Evolutionary conservation across 2,113 vertebrate species (phyloP), one percentile per base, ranked within the genome.

Genomic region (Podiceps cristatus): DNA sequence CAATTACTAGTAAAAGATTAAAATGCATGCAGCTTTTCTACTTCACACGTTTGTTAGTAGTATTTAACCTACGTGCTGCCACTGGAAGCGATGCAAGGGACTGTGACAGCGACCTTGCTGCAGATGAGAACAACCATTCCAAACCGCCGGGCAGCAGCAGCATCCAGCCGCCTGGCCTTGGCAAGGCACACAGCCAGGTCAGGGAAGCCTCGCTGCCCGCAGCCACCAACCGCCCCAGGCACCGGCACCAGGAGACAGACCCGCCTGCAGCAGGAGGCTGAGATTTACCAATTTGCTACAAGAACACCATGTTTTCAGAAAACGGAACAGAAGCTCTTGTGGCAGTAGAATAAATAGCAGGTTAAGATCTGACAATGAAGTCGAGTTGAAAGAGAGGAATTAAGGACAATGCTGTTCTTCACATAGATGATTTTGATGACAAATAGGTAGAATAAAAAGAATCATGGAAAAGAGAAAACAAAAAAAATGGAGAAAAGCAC

Each of bases 191-290:
- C 20, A 49, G 73, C 73, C 55, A 79, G 75, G n/a, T 55, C 52
- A 25, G 0, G 11, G 18, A 9, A 55, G 68, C 7, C 14, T 42
- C 5, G 2, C 1, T 8, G 53, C 37, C 49, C 2, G 0, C 62
- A 71, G 56, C 52, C 75, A n/a, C 18, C 35, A 47, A 6, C 5
- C 7, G 31, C 23, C 50, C 33, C 42, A 25, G 50, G 59, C 60
- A 79, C 23, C 4, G 2, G 52, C 52, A 62, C 11, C 1, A 4
- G 18, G 35, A 20, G 33, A 25, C 35, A 78, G 71, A 8, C 56
- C 33, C 42, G 64, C 40, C 66, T 0, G 1, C 23, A 47, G 27
- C 37, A 67, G 3, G 3, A 28, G 52, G 18, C 22, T 73, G 33
- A 8, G 55, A 28, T 3, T 29, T 14, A 29, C n/a, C 13, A 1